Base-by-base conservation (phyloP, 2,113 vertebrate genomes). In the Propithecus coquereli region DNA sequence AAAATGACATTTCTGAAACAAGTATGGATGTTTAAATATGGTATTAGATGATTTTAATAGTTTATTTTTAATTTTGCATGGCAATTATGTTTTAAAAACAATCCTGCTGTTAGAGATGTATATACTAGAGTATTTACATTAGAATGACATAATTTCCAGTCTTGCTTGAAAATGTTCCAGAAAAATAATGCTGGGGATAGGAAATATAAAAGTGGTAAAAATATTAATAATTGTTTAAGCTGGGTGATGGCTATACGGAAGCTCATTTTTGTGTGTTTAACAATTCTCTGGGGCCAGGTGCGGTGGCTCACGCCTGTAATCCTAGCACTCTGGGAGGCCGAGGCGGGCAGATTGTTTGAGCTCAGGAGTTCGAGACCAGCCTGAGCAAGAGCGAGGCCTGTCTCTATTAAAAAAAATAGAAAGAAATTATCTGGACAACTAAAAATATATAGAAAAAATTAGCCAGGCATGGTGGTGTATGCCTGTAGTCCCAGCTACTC, bases 1-100 rank as follows among this genome's bases (percentile, higher is more conserved):
- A 84, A 96, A 93, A 77, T 43, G 34, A 43, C 47, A 92, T 84
- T 96, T 81, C 82, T 87, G 89, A 87, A 37, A 43, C 25, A 86
- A 76, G 37, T 68, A 77, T 71, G 30, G 32, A 83, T 34, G 80
- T 82, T 88, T 89, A 93, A 81, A 92, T 86, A 59, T 77, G 8
- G 18, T 80, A 40, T 77, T 87, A 73, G n/a, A 30, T 81, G 43
- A 68, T 34, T 25, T 71, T 91, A 93, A 84, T n/a, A 95, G 66
- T 68, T 85, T 87, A 54, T 82, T 87, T 94, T 90, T 76, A 65
- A 47, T 92, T 76, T 91, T 63, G 25, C 61, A 63, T 74, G 30
- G 57, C 68, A 18, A 79, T 87, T 71, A 77, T 34, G 22, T 73
- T 89, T 89, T 66, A 22, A 80, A 89, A 94, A 74, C 52, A 91